Evolutionary conservation across 1,140 invertebrate genomes (phyloP), one percentile per base, ranked within the genome.

Genomic region (Drosophila truncata): DNA sequence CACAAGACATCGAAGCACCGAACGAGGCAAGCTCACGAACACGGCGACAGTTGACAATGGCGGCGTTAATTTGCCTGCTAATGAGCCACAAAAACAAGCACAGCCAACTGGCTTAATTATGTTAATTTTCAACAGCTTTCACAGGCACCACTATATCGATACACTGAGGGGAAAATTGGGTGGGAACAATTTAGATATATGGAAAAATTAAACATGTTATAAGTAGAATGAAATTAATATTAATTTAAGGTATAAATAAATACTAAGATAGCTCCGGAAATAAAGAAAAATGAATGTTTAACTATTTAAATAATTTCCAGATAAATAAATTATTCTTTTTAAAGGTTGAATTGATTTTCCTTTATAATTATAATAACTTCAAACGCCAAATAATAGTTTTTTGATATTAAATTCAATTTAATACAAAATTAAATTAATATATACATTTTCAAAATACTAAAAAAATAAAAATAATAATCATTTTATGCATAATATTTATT

Each of bases 1-100:
- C 74, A 78, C 74, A 78, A 78, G 76, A 78, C 76, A 78, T 64
- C 66, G 65, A 62, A 46, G 57, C 46, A 47, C 61, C 71, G 18
- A 16, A 27, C 27, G 33, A n/a, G n/a, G 35, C 52, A 55, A 33
- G 35, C 52, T 55, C 52, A 37, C 52, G 9, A 55, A 37, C 33
- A 55, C 52, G 52, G 52, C 52, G 33, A 37, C 52, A 14, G 33
- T 55, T 55, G 52, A 87, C 71, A 75, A 76, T 78, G 79, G 58
- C 60, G 64, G 80, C 83, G 84, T 87, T 87, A 88, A 87, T 88
- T 87, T 87, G 75, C 73, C 72, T 71, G 77, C 84, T 87, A 87
- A 87, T 87, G 84, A 87, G 84, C 80, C 80, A 35, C 71, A 80
- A 74, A 77, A 80, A 80, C 84, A 83, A 74, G 79, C 62, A 39